These are phyloP conservation scores for Eueides isabella DNA, from an alignment of 1,140 invertebrate genomes.

Conservation along the genomic window DNA sequence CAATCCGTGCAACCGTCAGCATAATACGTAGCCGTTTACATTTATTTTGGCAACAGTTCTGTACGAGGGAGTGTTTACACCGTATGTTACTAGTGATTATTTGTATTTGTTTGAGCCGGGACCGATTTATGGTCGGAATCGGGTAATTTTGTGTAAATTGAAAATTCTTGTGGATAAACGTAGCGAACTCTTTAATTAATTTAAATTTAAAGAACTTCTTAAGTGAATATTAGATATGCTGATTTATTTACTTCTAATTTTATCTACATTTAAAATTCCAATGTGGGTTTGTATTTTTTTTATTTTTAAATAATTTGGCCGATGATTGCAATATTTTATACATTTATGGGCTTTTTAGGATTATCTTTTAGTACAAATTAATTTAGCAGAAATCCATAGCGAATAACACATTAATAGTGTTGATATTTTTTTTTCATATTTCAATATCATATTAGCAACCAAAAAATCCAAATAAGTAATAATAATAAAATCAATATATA, in stretches of 20 bases:
- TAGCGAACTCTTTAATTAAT: constrained; percentile 6
- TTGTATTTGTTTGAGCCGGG: constrained; percentile 20
- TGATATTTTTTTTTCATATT: too few species aligned
- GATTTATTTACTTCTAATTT: background rate
- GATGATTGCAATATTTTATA: background rate
- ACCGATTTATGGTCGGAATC: constrained; percentile 23
- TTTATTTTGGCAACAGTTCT: constrained; percentile 17
- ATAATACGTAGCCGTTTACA: constrained; percentile 5
- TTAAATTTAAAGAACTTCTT: background rate
- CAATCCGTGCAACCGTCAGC: background rate
- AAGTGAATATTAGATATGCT: background rate
- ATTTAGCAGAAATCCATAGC: background rate
- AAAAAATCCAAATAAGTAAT: too few species aligned
- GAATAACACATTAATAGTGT: too few species aligned
- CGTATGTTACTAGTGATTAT: constrained; percentile 20
- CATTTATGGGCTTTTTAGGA: too few species aligned
- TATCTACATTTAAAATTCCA: background rate
- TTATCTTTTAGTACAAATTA: background rate
- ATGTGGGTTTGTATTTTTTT: background rate
- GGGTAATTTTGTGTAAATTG: constrained; percentile 21
- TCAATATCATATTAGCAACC: too few species aligned
- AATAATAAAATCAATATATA: too few species aligned
- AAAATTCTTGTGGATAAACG: constrained; percentile 17
- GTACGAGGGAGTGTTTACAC: constrained; percentile 1
- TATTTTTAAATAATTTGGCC: background rate